phyloP scores from a whole-genome alignment of 2,113 vertebrate species.

The Varanus komodoensis region DNA sequence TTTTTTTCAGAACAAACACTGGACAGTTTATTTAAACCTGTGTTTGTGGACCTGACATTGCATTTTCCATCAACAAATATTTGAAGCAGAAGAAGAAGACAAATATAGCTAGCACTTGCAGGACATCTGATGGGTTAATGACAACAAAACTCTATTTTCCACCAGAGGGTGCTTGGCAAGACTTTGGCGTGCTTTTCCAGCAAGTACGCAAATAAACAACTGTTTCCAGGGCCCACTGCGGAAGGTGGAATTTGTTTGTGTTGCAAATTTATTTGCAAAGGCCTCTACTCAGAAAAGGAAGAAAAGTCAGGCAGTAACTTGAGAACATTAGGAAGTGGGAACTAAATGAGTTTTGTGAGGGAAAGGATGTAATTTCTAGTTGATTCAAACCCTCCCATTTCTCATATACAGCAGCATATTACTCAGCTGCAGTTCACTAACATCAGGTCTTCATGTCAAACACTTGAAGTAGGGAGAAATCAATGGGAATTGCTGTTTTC shows the following conservation, averaged over 20 bases:
- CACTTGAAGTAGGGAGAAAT: not conserved
- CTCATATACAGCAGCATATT: not conserved
- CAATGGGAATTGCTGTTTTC: not conserved
- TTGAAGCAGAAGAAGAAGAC: slow-evolving; percentile 22
- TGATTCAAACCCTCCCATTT: slow-evolving; percentile 31
- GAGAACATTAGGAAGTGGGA: not conserved
- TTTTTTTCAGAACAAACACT: slow-evolving; percentile 19
- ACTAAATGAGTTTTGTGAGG: not conserved
- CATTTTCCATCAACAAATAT: slow-evolving; percentile 45
- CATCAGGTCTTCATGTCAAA: not conserved
- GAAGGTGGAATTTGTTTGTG: slow-evolving; percentile 55
- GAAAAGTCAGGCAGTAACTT: slow-evolving; percentile 42
- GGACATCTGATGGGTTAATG: slow-evolving; percentile 41
- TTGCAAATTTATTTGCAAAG: slow-evolving; percentile 52
- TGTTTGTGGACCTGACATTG: rapidly evolving
- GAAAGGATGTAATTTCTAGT: slow-evolving; percentile 52
- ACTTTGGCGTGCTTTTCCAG: slow-evolving; percentile 59
- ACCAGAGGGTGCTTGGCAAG: slow-evolving; percentile 51
- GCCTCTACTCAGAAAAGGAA: slow-evolving; percentile 39
- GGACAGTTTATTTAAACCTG: slow-evolving; percentile 33
- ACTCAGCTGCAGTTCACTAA: not conserved
- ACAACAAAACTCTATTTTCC: slow-evolving; percentile 65
- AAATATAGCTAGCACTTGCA: slow-evolving; percentile 21
- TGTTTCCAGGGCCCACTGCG: slow-evolving; percentile 17
- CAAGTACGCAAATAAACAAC: slow-evolving; percentile 59